Conservation (phyloP, 2,888 invertebrate genomes). For the Eustalomyia histrio region DNA sequence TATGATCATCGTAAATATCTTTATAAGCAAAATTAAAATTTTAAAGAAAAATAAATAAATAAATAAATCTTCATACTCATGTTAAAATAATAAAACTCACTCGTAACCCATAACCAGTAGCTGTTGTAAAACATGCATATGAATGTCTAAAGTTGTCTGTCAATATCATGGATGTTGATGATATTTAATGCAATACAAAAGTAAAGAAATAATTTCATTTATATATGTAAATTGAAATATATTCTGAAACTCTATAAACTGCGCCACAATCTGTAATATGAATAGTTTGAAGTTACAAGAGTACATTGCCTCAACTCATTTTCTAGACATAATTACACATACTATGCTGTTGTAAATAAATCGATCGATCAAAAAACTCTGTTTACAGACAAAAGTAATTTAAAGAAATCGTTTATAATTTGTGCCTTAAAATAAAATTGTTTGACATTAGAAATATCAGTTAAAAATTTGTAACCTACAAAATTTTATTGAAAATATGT, state of each 20-base stretch:
- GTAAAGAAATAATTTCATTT: constrained; percentile 24
- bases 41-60: constrained; percentile 17
- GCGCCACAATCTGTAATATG: constrained; percentile 53
- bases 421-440: no score
- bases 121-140: constrained; percentile 38
- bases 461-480: no score
- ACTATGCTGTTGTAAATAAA: neutral
- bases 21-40: constrained; percentile 29
- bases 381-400: no score
- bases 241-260: constrained; percentile 26
- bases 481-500: no score
- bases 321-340: neutral
- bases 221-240: neutral
- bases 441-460: no score
- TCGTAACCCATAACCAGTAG: constrained; percentile 35
- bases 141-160: constrained; percentile 28
- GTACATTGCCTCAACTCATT: neutral
- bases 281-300: constrained; percentile 11
- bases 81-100: neutral
- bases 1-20: constrained; percentile 35
- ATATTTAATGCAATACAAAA: neutral
- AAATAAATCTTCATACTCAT: constrained; percentile 10
- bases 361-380: neutral
- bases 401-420: no score
- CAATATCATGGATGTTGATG: constrained; percentile 9